Evolutionary conservation across 2,888 invertebrate species (phyloP), one percentile per base, ranked within the genome.

Genomic region (Drosophila paramelanica): DNA sequence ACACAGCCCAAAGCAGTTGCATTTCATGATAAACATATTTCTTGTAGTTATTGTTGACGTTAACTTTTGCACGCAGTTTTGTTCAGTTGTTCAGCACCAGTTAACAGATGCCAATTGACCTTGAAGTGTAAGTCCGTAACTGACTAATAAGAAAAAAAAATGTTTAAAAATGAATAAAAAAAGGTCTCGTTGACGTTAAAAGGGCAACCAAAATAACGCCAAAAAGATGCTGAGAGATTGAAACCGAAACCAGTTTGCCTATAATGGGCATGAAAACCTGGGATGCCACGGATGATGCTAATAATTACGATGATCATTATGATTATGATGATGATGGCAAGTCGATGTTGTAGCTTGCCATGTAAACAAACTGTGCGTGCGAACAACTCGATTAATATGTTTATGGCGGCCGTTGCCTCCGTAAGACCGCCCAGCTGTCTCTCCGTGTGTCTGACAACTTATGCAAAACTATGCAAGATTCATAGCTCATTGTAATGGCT

Each of bases 341-440:
- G 17, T 67, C 42, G 58, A 47, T 45, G 61, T 50, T 66, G 77
- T 70, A 65, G 70, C 73, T 71, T 65, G 61, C 67, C 86, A 79
- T 81, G 81, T 86, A 57, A 86, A 77, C 83, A 80, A 47, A 67
- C 20, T 67, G 55, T 77, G 83, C 82, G 88, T 85, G 83, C 88
- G 73, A 88, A 79, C 66, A 78, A 79, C 73, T 78, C 82, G 85
- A 87, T 83, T 83, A 84, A 84, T 87, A 76, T 69, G 49, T 57
- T 11, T 53, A 39, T 51, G 14, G 25, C 60, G 41, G 36, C 46
- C 33, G 52, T 5, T 53, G 59, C 58, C 58, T 60, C 77, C 55
- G 71, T 62, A 39, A 60, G 55, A 70, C 60, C 71, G 71, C 66
- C 81, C 73, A 72, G 72, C 67, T 76, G 75, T 75, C 77, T 57